A percentile compares a stretch with the other conserved stretches of the same genome.
Evolutionary conservation across 2,888 invertebrate species (phyloP).

Genomic region (Phasia obesa): DNA sequence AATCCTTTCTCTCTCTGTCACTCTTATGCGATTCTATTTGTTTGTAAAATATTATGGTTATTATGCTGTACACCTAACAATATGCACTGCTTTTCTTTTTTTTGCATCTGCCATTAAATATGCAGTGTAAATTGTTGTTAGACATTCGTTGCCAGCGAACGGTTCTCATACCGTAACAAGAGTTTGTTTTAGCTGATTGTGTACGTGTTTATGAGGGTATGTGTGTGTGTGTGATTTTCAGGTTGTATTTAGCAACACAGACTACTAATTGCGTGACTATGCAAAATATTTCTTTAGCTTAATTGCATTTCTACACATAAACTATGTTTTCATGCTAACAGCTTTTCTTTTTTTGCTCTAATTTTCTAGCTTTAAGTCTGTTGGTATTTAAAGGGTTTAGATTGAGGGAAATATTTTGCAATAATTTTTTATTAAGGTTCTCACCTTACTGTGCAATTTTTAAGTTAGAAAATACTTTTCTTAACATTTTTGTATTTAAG

Average conservation of each 20-base stretch:
- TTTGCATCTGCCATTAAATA: constrained; percentile 64
- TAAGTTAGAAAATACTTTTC: not conserved
- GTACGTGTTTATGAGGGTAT: no score
- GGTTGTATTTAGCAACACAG: constrained; percentile 25
- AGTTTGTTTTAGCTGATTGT: not conserved
- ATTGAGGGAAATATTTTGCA: not conserved
- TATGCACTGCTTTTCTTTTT: constrained; percentile 50
- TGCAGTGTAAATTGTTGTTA: constrained; percentile 67
- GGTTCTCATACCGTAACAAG: constrained; percentile 2
- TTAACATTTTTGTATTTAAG: not conserved
- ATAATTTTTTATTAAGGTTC: constrained; percentile 1
- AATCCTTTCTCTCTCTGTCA: not conserved
- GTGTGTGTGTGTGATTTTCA: not conserved
- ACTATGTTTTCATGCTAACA: constrained; percentile 42
- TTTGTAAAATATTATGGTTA: constrained; percentile 46
- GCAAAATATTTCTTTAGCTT: constrained; percentile 73
- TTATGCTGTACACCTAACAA: constrained; percentile 49
- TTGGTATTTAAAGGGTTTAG: constrained; percentile 11
- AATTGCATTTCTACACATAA: constrained; percentile 72
- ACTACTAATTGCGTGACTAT: constrained; percentile 73
- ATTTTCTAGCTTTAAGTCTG: constrained; percentile 1
- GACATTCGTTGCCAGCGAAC: constrained; percentile 36
- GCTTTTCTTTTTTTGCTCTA: not conserved
- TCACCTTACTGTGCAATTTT: not conserved
- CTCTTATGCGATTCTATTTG: not conserved